A percentile compares a stretch with the other conserved stretches of the same genome.
Evolutionary conservation across 2,113 vertebrate genomes (phyloP).

Genomic region (Orthonyx spaldingii): DNA sequence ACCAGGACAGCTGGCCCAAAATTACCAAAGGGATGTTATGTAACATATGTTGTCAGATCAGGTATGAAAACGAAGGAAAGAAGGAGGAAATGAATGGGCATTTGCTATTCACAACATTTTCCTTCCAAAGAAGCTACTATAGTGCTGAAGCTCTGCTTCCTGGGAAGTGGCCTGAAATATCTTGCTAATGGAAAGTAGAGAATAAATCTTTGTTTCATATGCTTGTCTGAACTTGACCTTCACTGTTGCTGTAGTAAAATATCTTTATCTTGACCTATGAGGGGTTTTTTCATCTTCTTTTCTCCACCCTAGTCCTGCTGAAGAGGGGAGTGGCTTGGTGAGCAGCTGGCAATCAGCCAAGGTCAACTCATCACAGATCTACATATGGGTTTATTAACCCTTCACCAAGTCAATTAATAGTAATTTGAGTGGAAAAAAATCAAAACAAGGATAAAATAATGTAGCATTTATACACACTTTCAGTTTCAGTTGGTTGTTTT

Average conservation of each 20-base stretch:
- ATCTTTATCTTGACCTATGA: background rate
- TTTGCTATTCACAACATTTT: background rate
- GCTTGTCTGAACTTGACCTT: background rate
- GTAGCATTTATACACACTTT: background rate
- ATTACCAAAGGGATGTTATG: fast-evolving
- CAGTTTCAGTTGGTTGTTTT: background rate
- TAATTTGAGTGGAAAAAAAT: background rate
- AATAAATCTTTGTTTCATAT: background rate
- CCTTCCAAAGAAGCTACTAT: background rate
- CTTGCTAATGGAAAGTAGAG: background rate
- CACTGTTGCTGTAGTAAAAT: background rate
- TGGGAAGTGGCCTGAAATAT: background rate
- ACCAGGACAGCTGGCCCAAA: background rate
- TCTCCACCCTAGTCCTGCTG: background rate
- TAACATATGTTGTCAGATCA: background rate
- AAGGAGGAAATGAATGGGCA: background rate
- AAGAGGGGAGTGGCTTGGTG: background rate
- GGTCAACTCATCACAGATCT: background rate
- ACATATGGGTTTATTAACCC: background rate
- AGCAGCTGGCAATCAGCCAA: background rate
- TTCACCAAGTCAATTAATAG: background rate
- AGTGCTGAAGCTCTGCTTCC: background rate
- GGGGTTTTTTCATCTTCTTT: background rate
- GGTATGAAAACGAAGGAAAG: background rate
- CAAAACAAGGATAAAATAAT: background rate